These are phyloP conservation scores for Liodrosophila aerea DNA, from an alignment of 2,888 invertebrate genomes.

Conservation along the genomic window DNA sequence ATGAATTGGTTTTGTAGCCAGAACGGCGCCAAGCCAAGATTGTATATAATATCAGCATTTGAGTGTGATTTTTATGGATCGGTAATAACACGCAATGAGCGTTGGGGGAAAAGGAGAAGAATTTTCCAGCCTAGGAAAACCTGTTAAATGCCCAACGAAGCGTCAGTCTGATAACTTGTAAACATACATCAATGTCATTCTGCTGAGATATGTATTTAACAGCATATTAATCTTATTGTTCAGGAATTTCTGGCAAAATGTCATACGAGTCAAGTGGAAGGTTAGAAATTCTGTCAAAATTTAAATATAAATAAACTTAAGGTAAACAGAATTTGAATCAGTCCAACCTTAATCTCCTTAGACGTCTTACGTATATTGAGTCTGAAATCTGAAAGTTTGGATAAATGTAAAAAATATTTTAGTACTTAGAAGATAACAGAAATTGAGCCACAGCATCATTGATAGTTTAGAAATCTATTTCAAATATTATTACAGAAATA, in stretches of 20 bases:
- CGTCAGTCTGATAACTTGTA: slow-evolving; percentile 26
- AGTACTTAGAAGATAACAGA: too few species aligned
- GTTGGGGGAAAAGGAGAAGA: slow-evolving; percentile 18
- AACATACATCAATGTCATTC: slow-evolving; percentile 14
- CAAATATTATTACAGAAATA: too few species aligned
- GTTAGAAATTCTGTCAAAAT: background rate
- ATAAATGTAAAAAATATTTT: too few species aligned
- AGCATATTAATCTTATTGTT: slow-evolving; percentile 10
- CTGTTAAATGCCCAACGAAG: slow-evolving; percentile 27
- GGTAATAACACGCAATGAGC: slow-evolving; percentile 37
- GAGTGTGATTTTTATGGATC: slow-evolving; percentile 55
- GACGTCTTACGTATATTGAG: too few species aligned
- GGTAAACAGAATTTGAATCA: too few species aligned
- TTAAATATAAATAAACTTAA: too few species aligned
- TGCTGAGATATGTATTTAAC: background rate
- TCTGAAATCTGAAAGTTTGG: too few species aligned
- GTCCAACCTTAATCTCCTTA: too few species aligned
- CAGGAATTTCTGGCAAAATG: background rate
- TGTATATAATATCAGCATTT: slow-evolving; percentile 39
- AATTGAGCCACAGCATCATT: too few species aligned
- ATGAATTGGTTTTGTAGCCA: slow-evolving; percentile 65
- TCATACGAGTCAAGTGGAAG: background rate
- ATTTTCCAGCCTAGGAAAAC: slow-evolving; percentile 1
- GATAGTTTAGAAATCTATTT: too few species aligned
- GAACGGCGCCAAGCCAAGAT: slow-evolving; percentile 33